Conservation (phyloP, 2,888 invertebrate species). For the Hydraecia micacea region DNA sequence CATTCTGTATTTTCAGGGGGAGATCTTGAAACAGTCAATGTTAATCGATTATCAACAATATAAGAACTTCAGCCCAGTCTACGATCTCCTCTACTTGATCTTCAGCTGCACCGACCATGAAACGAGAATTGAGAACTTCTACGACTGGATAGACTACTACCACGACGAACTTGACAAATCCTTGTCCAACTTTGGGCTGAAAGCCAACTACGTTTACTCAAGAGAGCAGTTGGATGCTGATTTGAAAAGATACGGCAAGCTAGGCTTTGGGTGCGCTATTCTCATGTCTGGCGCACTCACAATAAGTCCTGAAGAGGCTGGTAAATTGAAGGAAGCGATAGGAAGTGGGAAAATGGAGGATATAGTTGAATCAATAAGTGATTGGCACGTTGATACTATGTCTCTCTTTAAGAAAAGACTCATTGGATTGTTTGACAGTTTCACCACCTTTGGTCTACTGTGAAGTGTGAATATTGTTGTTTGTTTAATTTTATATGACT, state of each 20-base stretch:
- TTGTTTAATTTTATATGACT: neutral
- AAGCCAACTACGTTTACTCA: conserved; percentile 60
- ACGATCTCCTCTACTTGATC: conserved; percentile 72
- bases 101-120: conserved; percentile 74
- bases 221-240: conserved; percentile 58
- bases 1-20: conserved; percentile 66
- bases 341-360: conserved; percentile 7
- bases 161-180: conserved; percentile 65
- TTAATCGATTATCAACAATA: conserved; percentile 76
- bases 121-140: conserved; percentile 62
- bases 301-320: conserved; percentile 63
- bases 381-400: conserved; percentile 52
- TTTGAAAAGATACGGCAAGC: conserved; percentile 67
- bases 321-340: conserved; percentile 52
- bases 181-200: conserved; percentile 64
- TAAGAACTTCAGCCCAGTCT: conserved; percentile 67
- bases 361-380: neutral
- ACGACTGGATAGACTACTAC: conserved; percentile 72
- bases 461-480: conserved; percentile 1
- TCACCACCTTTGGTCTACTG: conserved; percentile 62
- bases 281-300: conserved; percentile 56
- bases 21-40: conserved; percentile 62
- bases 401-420: conserved; percentile 60
- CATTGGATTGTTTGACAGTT: conserved; percentile 67
- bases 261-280: conserved; percentile 57